These are phyloP conservation scores for Enteromius fasciolatus DNA, from an alignment of 2,797 vertebrate species.

Conservation along the genomic window DNA sequence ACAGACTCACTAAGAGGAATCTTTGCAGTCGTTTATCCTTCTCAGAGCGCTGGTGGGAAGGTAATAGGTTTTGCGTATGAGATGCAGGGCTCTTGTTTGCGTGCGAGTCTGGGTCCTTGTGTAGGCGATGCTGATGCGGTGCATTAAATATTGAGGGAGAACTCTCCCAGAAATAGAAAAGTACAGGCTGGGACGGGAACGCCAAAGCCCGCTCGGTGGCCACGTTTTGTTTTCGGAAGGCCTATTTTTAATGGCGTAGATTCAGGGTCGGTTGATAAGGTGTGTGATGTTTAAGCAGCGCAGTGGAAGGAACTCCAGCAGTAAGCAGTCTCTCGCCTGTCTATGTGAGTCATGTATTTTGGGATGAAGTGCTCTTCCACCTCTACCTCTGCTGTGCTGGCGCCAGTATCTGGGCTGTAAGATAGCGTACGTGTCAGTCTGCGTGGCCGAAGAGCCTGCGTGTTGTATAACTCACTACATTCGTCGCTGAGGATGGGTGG, in stretches of 20 bases:
- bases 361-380: slow-evolving; percentile 39
- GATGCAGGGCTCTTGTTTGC: slow-evolving; percentile 74
- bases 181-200: slow-evolving; percentile 58
- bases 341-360: slow-evolving; percentile 34
- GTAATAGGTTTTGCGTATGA: slow-evolving; percentile 41
- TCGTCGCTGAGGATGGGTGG: slow-evolving; percentile 71
- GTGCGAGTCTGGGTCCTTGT: slow-evolving; percentile 76
- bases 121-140: slow-evolving; percentile 78
- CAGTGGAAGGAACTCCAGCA: slow-evolving; percentile 8
- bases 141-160: slow-evolving; percentile 81
- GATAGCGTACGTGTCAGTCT: slow-evolving; percentile 69
- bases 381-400: slow-evolving; percentile 41
- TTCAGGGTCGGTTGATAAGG: slow-evolving; percentile 23
- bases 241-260: not conserved
- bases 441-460: slow-evolving; percentile 62
- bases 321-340: slow-evolving; percentile 35
- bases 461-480: slow-evolving; percentile 74
- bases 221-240: slow-evolving; percentile 37
- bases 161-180: slow-evolving; percentile 76
- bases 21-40: slow-evolving; percentile 38
- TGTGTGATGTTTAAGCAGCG: not conserved
- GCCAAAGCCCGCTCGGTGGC: slow-evolving; percentile 54
- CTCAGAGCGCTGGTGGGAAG: slow-evolving; percentile 29
- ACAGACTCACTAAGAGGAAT: slow-evolving; percentile 42
- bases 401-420: slow-evolving; percentile 53